A percentile compares a stretch with the other conserved stretches of the same genome.
Conservation (phyloP, 1,140 invertebrate species). For the Meteorus sp. region DNA sequence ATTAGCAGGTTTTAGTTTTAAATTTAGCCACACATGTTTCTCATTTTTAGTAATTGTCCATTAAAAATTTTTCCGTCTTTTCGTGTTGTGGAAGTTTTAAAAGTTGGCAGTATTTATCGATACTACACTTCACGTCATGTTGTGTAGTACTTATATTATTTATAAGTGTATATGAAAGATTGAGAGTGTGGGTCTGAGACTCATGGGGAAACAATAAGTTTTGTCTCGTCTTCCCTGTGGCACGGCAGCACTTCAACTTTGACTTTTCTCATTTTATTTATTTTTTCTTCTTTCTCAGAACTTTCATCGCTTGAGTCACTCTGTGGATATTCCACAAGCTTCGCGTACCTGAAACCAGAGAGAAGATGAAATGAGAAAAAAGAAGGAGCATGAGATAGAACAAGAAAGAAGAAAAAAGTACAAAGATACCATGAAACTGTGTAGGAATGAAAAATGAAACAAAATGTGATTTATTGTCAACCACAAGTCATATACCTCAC, state of each 20-base stretch:
- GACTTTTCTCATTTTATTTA: conserved; percentile 6
- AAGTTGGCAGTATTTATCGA: neutral
- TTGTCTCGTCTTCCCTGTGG: conserved; percentile 10
- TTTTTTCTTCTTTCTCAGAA: conserved; percentile 31
- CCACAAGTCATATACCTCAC: conserved; percentile 32
- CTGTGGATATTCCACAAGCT: conserved; percentile 41
- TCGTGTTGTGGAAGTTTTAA: too few relatives aligned
- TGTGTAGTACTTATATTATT: too few relatives aligned
- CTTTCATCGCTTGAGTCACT: conserved; percentile 28
- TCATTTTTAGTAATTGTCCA: conserved; percentile 3
- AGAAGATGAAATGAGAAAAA: conserved; percentile 1
- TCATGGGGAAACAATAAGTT: conserved; percentile 16
- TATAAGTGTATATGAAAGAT: too few relatives aligned
- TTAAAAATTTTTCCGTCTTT: conserved; percentile 3
- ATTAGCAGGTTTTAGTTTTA: neutral
- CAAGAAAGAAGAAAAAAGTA: neutral
- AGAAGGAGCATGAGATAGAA: neutral
- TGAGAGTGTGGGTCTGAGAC: neutral
- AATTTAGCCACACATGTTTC: neutral
- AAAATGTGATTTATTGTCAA: neutral
- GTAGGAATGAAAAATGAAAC: too few relatives aligned
- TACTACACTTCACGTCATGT: too few relatives aligned
- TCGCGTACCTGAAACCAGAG: conserved; percentile 43
- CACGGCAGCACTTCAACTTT: conserved; percentile 18
- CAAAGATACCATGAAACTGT: too few relatives aligned